Conservation (phyloP, 92 coral and sea anemone species). For the Umimayanthus chanpuru region DNA sequence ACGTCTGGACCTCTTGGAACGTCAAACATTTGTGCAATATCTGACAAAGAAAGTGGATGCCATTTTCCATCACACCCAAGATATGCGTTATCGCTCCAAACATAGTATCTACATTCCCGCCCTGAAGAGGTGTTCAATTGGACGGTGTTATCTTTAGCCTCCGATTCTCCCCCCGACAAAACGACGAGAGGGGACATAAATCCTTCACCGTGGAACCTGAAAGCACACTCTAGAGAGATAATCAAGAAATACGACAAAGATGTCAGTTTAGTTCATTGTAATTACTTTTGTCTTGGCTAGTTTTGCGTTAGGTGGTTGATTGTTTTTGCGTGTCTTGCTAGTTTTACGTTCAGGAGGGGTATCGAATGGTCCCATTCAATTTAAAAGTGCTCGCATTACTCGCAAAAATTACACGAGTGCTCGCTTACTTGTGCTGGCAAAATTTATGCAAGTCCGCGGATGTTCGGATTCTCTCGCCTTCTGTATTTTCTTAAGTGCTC, state of each 20-base stretch:
- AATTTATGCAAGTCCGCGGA: no score
- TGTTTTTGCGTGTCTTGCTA: no score
- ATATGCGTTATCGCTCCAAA: background rate
- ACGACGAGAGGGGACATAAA: background rate
- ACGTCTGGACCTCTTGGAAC: background rate
- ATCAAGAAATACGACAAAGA: background rate
- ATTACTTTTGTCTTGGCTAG: background rate
- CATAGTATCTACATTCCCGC: background rate
- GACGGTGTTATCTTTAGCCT: background rate
- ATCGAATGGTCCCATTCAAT: no score
- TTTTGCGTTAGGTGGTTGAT: background rate
- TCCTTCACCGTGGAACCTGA: background rate
- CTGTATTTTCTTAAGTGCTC: no score
- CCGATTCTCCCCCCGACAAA: background rate
- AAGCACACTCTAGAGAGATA: background rate
- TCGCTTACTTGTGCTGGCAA: no score
- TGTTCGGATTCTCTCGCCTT: no score
- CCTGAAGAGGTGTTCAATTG: background rate
- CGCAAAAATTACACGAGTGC: no score
- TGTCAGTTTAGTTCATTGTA: background rate
- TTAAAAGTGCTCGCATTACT: no score
- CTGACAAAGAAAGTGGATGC: background rate
- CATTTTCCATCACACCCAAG: constrained; percentile 1
- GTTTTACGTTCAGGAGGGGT: no score
- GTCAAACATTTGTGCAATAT: background rate